These are phyloP conservation scores for Apis dorsata DNA, from an alignment of 1,140 invertebrate genomes.

Conservation along the genomic window DNA sequence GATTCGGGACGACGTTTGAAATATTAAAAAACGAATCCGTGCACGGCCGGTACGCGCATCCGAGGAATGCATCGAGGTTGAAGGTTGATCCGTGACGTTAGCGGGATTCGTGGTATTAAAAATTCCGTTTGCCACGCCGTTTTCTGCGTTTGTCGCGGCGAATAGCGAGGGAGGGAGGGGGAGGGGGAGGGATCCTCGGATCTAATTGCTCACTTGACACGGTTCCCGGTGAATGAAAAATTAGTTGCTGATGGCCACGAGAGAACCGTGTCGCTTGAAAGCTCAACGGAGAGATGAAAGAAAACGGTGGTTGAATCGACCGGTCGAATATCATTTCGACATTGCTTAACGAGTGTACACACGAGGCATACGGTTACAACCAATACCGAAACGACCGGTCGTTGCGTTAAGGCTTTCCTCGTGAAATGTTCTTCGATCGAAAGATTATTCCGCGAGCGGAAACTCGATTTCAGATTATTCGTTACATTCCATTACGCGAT, in stretches of 20 bases:
- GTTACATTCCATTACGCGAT: not conserved
- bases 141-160: not conserved
- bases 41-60: not conserved
- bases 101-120: constrained; percentile 4
- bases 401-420: no score
- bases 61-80: no score
- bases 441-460: no score
- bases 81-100: not conserved
- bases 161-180: not conserved
- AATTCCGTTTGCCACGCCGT: constrained; percentile 9
- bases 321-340: not conserved
- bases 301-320: not conserved
- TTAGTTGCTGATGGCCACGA: constrained; percentile 25
- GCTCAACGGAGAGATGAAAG: not conserved
- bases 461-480: constrained; percentile 8
- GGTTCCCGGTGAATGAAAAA: constrained; percentile 27
- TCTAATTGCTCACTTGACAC: constrained; percentile 41
- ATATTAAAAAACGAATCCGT: not conserved
- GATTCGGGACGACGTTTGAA: not conserved
- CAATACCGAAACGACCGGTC: no score
- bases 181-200: not conserved
- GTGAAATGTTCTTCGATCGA: no score
- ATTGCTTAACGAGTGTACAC: no score
- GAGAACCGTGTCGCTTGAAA: not conserved
- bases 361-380: not conserved